A percentile compares a stretch with the other conserved stretches of the same genome.
Evolutionary conservation across 2,113 vertebrate species (phyloP).

Genomic region (Percina caprodes): DNA sequence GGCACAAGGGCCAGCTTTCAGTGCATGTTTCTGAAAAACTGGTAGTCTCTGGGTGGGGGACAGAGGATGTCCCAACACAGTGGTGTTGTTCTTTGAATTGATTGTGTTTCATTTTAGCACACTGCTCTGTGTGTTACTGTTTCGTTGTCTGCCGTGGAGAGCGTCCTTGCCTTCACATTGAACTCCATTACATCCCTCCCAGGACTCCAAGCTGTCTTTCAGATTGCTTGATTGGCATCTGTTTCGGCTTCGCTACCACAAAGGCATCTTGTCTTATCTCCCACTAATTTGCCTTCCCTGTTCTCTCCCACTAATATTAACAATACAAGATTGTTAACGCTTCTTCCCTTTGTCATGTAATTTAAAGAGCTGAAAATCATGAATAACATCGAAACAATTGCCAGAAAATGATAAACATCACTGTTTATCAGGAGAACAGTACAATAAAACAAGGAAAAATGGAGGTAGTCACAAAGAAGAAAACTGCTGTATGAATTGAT

Average conservation of each 20-base stretch:
- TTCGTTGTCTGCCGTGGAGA: slow-evolving; percentile 61
- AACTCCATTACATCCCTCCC: slow-evolving; percentile 78
- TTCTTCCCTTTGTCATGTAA: slow-evolving; percentile 48
- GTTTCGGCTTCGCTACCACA: slow-evolving; percentile 58
- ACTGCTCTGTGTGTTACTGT: slow-evolving; percentile 66
- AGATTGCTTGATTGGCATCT: slow-evolving; percentile 79
- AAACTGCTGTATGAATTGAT: slow-evolving; percentile 65
- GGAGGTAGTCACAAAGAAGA: slow-evolving; percentile 41
- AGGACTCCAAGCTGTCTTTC: slow-evolving; percentile 79
- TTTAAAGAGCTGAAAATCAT: slow-evolving; percentile 47
- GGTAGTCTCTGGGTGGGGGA: slow-evolving; percentile 52
- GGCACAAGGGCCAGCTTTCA: slow-evolving; percentile 56
- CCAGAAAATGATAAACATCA: slow-evolving; percentile 54
- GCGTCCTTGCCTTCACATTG: slow-evolving; percentile 85
- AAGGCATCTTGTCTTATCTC: slow-evolving; percentile 54
- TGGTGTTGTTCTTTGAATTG: slow-evolving; percentile 70
- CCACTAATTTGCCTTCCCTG: slow-evolving; percentile 38
- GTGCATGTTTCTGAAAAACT: slow-evolving; percentile 64
- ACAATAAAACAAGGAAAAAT: slow-evolving; percentile 37
- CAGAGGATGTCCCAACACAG: slow-evolving; percentile 67
- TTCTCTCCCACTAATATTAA: slow-evolving; percentile 45
- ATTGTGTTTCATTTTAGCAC: slow-evolving; percentile 76
- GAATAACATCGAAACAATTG: slow-evolving; percentile 65
- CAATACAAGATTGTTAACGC: slow-evolving; percentile 42
- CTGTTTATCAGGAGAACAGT: slow-evolving; percentile 61